Evolutionary conservation across 2,797 vertebrate genomes (phyloP), one percentile per base, ranked within the genome.

Genomic region (Microctenopoma stevenorrisi): DNA sequence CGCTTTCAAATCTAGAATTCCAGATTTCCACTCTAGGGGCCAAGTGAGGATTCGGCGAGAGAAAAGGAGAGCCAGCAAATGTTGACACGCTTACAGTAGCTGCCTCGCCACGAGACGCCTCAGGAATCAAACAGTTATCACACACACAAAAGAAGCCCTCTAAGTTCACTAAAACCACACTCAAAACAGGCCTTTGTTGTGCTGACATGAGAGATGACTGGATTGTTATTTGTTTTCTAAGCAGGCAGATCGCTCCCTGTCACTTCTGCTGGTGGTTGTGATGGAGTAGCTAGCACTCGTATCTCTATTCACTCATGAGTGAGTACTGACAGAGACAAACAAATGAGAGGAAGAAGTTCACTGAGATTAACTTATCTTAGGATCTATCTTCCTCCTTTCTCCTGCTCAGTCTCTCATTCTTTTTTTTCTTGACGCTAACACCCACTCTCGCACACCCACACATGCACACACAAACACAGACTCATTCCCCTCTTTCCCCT

Each of bases 151-250:
- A 89, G 88, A 68, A 88, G 89, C 89, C 87, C 88, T 92, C 89
- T 81, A 90, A 90, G 92, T 93, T 92, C 86, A 90, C 90, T 91
- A 88, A 91, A 91, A 91, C 90, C 89, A 88, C 88, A 89, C 87
- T 92, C 76, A 78, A 91, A 92, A 91, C 89, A 87, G 79, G 73
- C 81, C 88, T 92, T 92, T 93, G 92, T 93, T 91, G 89, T 89
- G 87, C 89, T 88, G 91, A 93, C 91, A 90, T 91, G 86, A 89
- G 90, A 91, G 89, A 93, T 88, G 91, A 91, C 89, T 91, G 84
- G 86, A 88, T 91, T 89, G 90, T 89, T 92, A 91, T 92, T 92
- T 91, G 90, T 93, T 92, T 91, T 91, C 86, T 81, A 86, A 92
- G 88, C 87, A 82, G 83, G 76, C 90, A 90, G 89, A 89, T 90